Conservation (phyloP, 2,888 invertebrate genomes). For the Gastracanthus pulcherrimus region DNA sequence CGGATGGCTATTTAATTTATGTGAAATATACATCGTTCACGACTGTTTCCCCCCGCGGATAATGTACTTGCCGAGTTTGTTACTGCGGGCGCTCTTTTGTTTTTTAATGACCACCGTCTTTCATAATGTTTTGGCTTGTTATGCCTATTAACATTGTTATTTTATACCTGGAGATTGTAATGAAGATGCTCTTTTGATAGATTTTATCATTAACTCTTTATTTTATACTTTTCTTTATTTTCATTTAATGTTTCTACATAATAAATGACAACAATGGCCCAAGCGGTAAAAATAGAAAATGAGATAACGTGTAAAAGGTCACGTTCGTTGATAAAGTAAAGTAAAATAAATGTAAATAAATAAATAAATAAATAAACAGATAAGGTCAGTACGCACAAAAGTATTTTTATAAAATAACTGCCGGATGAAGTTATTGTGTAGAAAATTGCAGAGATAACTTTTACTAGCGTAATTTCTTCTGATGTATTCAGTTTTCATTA, state of each 20-base stretch:
- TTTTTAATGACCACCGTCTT: not conserved
- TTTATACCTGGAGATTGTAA: not conserved
- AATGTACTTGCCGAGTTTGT: slow-evolving; percentile 1
- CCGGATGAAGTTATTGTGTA: too few relatives aligned
- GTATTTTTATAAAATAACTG: too few relatives aligned
- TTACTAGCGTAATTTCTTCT: too few relatives aligned
- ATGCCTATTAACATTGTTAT: not conserved
- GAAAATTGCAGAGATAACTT: too few relatives aligned
- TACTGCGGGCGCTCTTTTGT: not conserved
- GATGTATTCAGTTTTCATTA: too few relatives aligned
- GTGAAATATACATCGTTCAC: slow-evolving; percentile 15
- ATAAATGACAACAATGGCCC: too few relatives aligned
- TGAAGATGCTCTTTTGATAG: not conserved
- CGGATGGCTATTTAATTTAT: slow-evolving; percentile 45
- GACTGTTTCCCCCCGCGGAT: not conserved
- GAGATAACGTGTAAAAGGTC: too few relatives aligned
- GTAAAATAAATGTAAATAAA: too few relatives aligned
- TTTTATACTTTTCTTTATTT: not conserved
- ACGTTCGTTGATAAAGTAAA: too few relatives aligned
- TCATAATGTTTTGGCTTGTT: not conserved
- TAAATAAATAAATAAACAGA: not conserved
- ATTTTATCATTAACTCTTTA: not conserved
- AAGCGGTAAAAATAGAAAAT: too few relatives aligned
- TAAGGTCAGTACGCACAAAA: too few relatives aligned
- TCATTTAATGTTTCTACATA: not conserved